Percentiles rank a stretch among this genome's conserved stretches.
These are phyloP conservation scores for Folsomia candida DNA, from an alignment of 2,888 invertebrate species.

Conservation along the genomic window DNA sequence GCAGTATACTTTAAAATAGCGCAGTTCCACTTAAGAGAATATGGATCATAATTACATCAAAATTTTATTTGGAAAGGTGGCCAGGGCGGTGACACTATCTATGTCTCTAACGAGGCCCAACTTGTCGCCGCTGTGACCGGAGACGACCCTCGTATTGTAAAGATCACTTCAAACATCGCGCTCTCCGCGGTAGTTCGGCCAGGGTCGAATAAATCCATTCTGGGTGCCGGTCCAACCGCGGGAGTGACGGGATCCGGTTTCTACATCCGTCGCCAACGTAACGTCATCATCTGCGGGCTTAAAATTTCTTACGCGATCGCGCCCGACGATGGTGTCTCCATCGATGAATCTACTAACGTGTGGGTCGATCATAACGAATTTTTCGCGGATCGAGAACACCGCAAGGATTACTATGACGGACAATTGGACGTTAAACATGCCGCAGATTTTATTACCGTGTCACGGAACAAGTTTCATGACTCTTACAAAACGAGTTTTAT, in stretches of 20 bases:
- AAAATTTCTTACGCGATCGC: constrained; percentile 15
- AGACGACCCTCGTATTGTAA: constrained; percentile 4
- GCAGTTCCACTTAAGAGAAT: too few species aligned
- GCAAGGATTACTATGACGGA: constrained; percentile 27
- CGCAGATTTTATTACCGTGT: constrained; percentile 23
- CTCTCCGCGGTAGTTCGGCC: constrained; percentile 6
- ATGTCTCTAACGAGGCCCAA: constrained; percentile 6
- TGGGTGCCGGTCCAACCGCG: neutral
- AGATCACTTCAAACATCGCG: constrained; percentile 6
- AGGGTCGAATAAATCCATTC: constrained; percentile 24
- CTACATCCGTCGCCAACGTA: constrained; percentile 18
- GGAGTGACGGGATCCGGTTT: constrained; percentile 16
- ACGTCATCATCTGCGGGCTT: constrained; percentile 23
- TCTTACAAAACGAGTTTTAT: constrained; percentile 23
- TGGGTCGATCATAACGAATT: constrained; percentile 27
- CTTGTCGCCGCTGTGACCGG: constrained; percentile 15
- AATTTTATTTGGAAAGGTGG: constrained; percentile 24
- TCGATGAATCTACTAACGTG: constrained; percentile 22
- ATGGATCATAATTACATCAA: too few species aligned
- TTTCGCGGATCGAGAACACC: constrained; percentile 16
- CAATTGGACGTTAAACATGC: constrained; percentile 22
- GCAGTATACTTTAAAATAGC: too few species aligned
- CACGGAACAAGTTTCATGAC: constrained; percentile 26
- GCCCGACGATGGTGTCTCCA: constrained; percentile 22
- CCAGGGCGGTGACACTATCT: constrained; percentile 14